A percentile compares a stretch with the other conserved stretches of the same genome.
Evolutionary conservation across 2,888 invertebrate species (phyloP).

Genomic region (Chelonus formosanus): DNA sequence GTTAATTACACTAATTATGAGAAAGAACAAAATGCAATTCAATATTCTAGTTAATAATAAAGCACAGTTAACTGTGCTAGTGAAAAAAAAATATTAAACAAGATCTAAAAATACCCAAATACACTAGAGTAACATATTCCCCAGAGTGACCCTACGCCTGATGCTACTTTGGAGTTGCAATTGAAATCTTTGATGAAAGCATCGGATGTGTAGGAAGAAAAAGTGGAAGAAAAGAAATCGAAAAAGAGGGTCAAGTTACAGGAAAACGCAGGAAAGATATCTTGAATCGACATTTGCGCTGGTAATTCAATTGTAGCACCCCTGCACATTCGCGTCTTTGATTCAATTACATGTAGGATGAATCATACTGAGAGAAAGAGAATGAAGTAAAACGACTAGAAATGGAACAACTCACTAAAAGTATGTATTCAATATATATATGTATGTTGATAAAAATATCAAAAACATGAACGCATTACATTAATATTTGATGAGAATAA

Average conservation of each 20-base stretch:
- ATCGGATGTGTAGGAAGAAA: slow-evolving; percentile 19
- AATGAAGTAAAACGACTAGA: slow-evolving; percentile 10
- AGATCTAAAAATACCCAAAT: too few species aligned
- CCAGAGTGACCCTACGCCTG: too few species aligned
- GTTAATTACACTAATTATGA: too few species aligned
- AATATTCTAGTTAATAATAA: too few species aligned
- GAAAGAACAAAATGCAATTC: too few species aligned
- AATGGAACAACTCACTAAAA: not conserved
- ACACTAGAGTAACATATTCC: too few species aligned
- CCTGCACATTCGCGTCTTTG: slow-evolving; percentile 57
- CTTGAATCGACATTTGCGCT: slow-evolving; percentile 63
- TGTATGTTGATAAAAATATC: too few species aligned
- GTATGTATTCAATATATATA: slow-evolving; percentile 10
- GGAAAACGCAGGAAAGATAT: slow-evolving; percentile 44
- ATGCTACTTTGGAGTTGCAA: too few species aligned
- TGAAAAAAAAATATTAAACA: too few species aligned
- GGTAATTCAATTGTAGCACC: slow-evolving; percentile 59
- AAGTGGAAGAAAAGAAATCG: slow-evolving; percentile 18
- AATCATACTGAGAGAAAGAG: slow-evolving; percentile 47
- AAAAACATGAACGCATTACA: too few species aligned
- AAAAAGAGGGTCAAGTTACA: slow-evolving; percentile 28
- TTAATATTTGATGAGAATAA: too few species aligned
- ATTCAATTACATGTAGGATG: slow-evolving; percentile 56
- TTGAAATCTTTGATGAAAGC: slow-evolving; percentile 2
- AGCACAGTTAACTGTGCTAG: too few species aligned